Conservation (phyloP, 1,140 invertebrate genomes). For the Aphis craccivora region DNA sequence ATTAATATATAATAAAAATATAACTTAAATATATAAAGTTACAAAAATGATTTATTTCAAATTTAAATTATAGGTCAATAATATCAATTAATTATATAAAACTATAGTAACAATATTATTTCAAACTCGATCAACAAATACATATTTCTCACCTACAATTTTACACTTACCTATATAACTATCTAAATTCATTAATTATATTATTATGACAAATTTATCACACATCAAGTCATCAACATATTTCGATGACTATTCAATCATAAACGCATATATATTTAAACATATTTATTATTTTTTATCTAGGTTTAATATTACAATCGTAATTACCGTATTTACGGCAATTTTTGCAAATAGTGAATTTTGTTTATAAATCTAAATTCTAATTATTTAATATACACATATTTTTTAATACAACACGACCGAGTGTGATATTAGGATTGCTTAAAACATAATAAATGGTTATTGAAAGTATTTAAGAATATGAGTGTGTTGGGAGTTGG, state of each 20-base stretch:
- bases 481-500: not conserved
- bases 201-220: not conserved
- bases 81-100: not conserved
- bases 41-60: not conserved
- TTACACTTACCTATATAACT: not conserved
- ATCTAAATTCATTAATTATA: not conserved
- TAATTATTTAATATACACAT: not conserved
- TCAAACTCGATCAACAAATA: not conserved
- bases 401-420: not conserved
- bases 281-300: not conserved
- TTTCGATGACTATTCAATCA: not conserved
- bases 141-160: not conserved
- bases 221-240: not conserved
- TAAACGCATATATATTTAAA: not conserved
- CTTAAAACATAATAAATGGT: not conserved
- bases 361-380: not conserved
- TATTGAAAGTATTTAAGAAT: not conserved
- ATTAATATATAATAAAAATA: not conserved
- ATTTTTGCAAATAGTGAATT: not conserved
- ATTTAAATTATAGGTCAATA: slow-evolving; percentile 2
- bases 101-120: not conserved
- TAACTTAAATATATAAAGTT: not conserved
- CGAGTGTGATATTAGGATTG: not conserved
- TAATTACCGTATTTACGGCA: not conserved
- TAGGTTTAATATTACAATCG: not conserved